Evolutionary conservation across 1,140 invertebrate genomes (phyloP).

Genomic region (Arion vulgaris): DNA sequence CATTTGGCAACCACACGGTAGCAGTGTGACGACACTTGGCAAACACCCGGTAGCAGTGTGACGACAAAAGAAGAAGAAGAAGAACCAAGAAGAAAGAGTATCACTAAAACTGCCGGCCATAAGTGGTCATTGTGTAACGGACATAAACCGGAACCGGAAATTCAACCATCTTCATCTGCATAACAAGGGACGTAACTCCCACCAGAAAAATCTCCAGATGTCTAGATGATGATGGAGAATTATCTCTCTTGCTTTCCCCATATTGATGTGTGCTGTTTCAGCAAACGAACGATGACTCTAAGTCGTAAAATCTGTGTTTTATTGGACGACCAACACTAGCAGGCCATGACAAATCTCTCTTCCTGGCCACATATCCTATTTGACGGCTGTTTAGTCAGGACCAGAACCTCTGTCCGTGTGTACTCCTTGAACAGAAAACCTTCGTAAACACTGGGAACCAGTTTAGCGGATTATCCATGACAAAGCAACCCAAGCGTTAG

Average conservation of each 20-base stretch:
- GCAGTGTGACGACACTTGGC: no score
- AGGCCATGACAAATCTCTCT: not conserved
- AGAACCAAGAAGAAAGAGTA: no score
- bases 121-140: conserved; percentile 7
- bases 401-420: not conserved
- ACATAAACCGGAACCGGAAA: not conserved
- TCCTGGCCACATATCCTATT: not conserved
- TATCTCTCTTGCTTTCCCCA: not conserved
- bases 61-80: no score
- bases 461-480: not conserved
- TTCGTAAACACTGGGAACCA: not conserved
- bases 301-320: conserved; percentile 6
- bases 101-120: not conserved
- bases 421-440: not conserved
- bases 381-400: not conserved
- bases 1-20: no score
- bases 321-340: not conserved
- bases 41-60: no score
- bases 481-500: not conserved
- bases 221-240: not conserved
- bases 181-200: not conserved
- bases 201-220: not conserved
- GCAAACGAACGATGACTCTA: not conserved
- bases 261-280: not conserved
- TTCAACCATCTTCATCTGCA: not conserved